Conservation (phyloP, 2,797 vertebrate genomes). For the Helicolenus hilgendorfi region DNA sequence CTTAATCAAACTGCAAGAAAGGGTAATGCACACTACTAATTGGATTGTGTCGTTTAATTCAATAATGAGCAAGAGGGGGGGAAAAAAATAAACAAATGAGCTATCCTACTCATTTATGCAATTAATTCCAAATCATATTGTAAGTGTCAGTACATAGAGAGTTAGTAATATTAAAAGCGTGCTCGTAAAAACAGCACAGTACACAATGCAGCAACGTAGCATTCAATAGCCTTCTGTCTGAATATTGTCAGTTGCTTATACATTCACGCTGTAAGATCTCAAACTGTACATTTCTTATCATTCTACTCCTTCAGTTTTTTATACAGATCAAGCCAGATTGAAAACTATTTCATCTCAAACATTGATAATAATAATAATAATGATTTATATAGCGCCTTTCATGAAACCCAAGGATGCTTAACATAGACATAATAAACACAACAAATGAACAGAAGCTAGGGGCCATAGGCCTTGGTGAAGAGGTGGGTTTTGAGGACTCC, state of each 20-base stretch:
- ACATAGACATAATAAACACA: too few relatives aligned
- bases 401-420: too few relatives aligned
- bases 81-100: slow-evolving; percentile 78
- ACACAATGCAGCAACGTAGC: slow-evolving; percentile 11
- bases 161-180: slow-evolving; percentile 50
- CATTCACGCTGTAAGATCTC: background rate
- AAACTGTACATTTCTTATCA: background rate
- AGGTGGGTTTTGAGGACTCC: too few relatives aligned
- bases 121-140: slow-evolving; percentile 78
- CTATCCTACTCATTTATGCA: slow-evolving; percentile 78
- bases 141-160: slow-evolving; percentile 58
- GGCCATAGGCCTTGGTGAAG: too few relatives aligned
- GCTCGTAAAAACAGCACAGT: slow-evolving; percentile 32
- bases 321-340: background rate
- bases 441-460: too few relatives aligned
- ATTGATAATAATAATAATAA: too few relatives aligned
- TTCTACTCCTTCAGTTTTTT: slow-evolving; percentile 6
- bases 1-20: slow-evolving; percentile 84
- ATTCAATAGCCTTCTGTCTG: slow-evolving; percentile 12
- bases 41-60: slow-evolving; percentile 87
- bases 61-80: slow-evolving; percentile 77
- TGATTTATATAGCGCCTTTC: too few relatives aligned
- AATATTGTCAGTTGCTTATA: background rate
- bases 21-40: slow-evolving; percentile 84
- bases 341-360: slow-evolving; percentile 33